phyloP scores from a whole-genome alignment of 2,888 invertebrate genomes.

The Polymixis flavicincta region DNA sequence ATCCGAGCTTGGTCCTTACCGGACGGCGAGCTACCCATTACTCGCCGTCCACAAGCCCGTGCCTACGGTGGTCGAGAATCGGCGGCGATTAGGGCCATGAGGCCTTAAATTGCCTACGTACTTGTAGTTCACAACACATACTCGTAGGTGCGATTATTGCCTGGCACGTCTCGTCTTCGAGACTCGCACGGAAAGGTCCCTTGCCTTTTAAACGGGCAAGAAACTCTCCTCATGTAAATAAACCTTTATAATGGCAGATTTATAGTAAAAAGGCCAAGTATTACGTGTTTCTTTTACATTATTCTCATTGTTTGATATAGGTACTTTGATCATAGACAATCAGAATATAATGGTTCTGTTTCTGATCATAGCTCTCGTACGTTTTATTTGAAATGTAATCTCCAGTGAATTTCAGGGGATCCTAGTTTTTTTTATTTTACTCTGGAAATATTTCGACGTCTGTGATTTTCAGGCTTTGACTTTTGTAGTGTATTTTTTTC shows the following conservation, averaged over 20 bases:
- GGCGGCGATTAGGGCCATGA: too few species aligned
- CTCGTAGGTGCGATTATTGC: not conserved
- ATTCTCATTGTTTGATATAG: slow-evolving; percentile 1
- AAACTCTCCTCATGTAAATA: slow-evolving; percentile 4
- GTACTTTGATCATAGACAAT: slow-evolving; percentile 12
- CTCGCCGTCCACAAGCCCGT: too few species aligned
- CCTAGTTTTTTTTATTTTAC: not conserved
- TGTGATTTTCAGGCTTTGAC: not conserved
- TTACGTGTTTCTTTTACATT: not conserved
- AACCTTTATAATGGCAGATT: not conserved
- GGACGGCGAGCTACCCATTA: too few species aligned
- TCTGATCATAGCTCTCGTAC: not conserved
- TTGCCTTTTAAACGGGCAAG: not conserved
- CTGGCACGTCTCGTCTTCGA: too few species aligned
- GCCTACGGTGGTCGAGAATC: too few species aligned
- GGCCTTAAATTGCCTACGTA: too few species aligned
- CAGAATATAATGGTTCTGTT: slow-evolving; percentile 7
- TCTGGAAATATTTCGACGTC: not conserved
- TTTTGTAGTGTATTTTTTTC: too few species aligned
- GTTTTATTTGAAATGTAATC: slow-evolving; percentile 23
- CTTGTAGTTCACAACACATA: too few species aligned
- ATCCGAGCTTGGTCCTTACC: too few species aligned
- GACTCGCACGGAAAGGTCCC: too few species aligned
- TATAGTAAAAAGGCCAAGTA: slow-evolving; percentile 1
- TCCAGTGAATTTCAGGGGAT: slow-evolving; percentile 9